Conservation (phyloP, 2,113 vertebrate species). For the Peromyscus californicus region DNA sequence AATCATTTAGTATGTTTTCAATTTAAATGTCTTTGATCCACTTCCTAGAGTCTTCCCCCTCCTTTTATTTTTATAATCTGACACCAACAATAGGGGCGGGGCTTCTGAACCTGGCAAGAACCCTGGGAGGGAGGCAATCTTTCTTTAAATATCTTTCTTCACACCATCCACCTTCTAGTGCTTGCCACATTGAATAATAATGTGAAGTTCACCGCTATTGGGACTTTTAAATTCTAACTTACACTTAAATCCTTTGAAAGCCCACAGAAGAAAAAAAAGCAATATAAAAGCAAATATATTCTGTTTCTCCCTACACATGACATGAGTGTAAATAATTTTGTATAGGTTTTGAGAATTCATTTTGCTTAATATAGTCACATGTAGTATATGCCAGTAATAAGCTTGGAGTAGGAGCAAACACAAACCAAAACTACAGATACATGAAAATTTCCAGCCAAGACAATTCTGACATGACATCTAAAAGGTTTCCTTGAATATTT, state of each 20-base stretch:
- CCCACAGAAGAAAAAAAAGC: not conserved
- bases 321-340: not conserved
- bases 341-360: not conserved
- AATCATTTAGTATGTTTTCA: not conserved
- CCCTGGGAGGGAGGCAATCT: rapidly evolving
- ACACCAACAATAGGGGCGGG: not conserved
- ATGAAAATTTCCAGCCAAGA: not conserved
- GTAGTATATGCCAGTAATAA: not conserved
- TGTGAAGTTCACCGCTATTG: not conserved
- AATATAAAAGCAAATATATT: not conserved
- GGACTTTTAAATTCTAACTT: not conserved
- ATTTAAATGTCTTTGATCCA: not conserved
- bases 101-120: not conserved
- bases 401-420: not conserved
- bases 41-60: rapidly evolving
- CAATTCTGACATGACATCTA: not conserved
- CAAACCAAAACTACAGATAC: not conserved
- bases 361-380: not conserved
- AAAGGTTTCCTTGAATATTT: not conserved
- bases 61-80: not conserved
- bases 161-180: too few relatives aligned
- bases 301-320: not conserved
- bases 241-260: not conserved
- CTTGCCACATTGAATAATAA: not conserved
- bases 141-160: not conserved